Conservation (phyloP, 2,113 vertebrate species). For the Barbus barbus region DNA sequence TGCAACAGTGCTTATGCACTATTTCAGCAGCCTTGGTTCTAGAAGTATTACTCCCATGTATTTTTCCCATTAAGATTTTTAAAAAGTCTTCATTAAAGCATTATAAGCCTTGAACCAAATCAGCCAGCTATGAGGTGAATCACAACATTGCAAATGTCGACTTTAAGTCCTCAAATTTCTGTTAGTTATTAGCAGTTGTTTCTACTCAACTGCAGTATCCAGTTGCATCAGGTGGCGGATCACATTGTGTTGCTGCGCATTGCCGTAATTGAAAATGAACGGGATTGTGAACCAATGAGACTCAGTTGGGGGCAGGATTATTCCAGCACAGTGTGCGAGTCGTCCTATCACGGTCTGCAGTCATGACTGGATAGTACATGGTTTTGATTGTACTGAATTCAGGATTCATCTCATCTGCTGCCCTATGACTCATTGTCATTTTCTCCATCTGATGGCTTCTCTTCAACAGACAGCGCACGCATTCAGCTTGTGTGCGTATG, state of each 20-base stretch:
- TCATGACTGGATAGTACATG: neutral
- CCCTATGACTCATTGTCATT: conserved; percentile 24
- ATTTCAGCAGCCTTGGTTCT: neutral
- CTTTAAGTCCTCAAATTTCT: neutral
- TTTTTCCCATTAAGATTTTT: neutral
- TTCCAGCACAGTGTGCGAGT: neutral
- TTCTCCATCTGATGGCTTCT: conserved; percentile 22
- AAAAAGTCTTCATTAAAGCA: neutral
- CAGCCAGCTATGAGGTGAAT: neutral
- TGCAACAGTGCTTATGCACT: neutral
- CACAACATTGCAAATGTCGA: neutral
- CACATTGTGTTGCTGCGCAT: neutral
- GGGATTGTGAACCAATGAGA: neutral
- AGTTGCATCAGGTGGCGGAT: neutral
- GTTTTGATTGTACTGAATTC: neutral
- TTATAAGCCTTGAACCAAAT: neutral
- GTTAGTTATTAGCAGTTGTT: neutral
- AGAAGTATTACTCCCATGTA: neutral
- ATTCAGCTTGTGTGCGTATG: conserved; percentile 4
- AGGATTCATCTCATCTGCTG: conserved; percentile 7
- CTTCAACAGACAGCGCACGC: neutral
- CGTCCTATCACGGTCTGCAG: neutral
- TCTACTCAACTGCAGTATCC: neutral
- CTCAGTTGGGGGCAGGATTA: neutral
- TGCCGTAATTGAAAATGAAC: neutral